Evolutionary conservation across 2,113 vertebrate genomes (phyloP).

Genomic region (Elanoides forficatus): DNA sequence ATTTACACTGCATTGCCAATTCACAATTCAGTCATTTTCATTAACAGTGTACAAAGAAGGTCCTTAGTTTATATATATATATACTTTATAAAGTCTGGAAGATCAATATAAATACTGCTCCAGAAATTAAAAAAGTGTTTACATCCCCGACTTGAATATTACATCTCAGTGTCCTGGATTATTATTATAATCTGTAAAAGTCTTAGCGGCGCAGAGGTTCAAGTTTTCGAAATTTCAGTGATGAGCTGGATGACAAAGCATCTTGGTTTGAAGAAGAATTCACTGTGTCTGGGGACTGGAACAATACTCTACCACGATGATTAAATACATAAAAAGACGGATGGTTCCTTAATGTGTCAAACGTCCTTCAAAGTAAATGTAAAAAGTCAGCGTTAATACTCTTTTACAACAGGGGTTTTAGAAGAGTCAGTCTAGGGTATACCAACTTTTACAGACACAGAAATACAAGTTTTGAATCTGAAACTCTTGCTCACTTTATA

Average conservation of each 20-base stretch:
- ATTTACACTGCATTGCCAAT: slow-evolving; percentile 67
- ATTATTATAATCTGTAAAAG: slow-evolving; percentile 68
- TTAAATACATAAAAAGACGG: slow-evolving; percentile 98
- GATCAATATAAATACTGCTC: slow-evolving; percentile 81
- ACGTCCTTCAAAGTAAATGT: slow-evolving; percentile 81
- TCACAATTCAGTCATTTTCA: slow-evolving; percentile 47
- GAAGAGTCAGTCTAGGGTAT: background rate
- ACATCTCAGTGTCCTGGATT: slow-evolving; percentile 74
- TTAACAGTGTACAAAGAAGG: slow-evolving; percentile 76
- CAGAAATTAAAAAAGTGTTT: slow-evolving; percentile 73
- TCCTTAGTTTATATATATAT: slow-evolving; percentile 54
- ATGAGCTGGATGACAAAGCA: slow-evolving; percentile 83
- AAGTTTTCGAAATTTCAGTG: slow-evolving; percentile 91
- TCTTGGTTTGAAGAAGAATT: slow-evolving; percentile 82
- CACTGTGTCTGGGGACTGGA: slow-evolving; percentile 82
- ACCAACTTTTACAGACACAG: background rate
- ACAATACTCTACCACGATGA: slow-evolving; percentile 90
- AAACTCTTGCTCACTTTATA: background rate
- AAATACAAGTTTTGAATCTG: background rate
- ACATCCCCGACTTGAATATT: slow-evolving; percentile 76
- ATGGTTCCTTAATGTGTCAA: slow-evolving; percentile 97
- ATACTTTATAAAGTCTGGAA: slow-evolving; percentile 76
- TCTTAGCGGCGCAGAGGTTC: slow-evolving; percentile 86
- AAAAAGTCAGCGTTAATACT: slow-evolving; percentile 26
- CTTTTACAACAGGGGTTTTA: background rate